Evolutionary conservation across 1,140 invertebrate genomes (phyloP).

Genomic region (Arion vulgaris): DNA sequence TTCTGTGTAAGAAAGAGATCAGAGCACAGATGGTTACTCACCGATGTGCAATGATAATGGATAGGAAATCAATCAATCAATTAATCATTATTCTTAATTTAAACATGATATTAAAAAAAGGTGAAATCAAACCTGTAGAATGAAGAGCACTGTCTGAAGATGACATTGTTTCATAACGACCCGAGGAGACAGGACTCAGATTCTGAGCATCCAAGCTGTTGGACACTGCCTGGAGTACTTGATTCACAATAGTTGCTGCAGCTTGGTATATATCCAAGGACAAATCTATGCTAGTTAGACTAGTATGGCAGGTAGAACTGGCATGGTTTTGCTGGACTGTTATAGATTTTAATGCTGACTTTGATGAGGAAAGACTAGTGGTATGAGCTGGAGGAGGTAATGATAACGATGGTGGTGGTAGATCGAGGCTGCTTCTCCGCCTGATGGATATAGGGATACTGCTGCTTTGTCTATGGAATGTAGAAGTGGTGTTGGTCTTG

Average conservation of each 20-base stretch:
- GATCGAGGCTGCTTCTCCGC: neutral
- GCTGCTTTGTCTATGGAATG: neutral
- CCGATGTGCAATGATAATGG: too few species aligned
- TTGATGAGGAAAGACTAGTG: neutral
- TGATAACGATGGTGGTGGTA: neutral
- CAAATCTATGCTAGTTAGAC: conserved; percentile 13
- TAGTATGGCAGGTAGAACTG: neutral
- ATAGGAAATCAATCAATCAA: too few species aligned
- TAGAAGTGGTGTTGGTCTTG: neutral
- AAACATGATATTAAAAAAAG: too few species aligned
- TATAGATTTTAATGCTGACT: neutral
- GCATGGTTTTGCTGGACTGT: neutral
- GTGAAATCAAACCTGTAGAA: conserved; percentile 8
- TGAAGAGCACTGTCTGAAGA: neutral
- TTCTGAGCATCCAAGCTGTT: conserved; percentile 13
- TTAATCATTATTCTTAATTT: too few species aligned
- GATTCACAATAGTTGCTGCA: conserved; percentile 47
- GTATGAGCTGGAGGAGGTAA: neutral
- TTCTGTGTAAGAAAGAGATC: too few species aligned
- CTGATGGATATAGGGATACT: neutral
- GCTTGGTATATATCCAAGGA: conserved; percentile 32
- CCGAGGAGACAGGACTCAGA: conserved; percentile 4
- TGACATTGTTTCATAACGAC: neutral
- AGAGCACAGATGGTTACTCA: too few species aligned
- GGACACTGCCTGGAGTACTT: conserved; percentile 40